These are phyloP conservation scores for Triplophysa bombifrons DNA, from an alignment of 2,797 vertebrate genomes.

Conservation along the genomic window DNA sequence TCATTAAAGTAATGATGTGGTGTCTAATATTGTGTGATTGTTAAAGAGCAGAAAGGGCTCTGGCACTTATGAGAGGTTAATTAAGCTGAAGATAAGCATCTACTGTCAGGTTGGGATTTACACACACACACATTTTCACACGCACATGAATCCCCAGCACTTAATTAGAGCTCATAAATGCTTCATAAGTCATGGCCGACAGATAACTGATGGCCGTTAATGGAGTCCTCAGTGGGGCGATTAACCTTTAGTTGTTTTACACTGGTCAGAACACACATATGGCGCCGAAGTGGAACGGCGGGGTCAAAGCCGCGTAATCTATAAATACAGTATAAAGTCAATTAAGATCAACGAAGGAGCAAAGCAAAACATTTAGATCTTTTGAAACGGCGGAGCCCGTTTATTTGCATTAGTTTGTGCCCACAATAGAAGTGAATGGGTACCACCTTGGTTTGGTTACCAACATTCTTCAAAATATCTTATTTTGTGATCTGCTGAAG, in stretches of 20 bases:
- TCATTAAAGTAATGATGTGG: slow-evolving; percentile 45
- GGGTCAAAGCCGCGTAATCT: slow-evolving; percentile 39
- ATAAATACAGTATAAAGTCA: slow-evolving; percentile 37
- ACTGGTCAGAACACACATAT: slow-evolving; percentile 42
- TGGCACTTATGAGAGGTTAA: slow-evolving; percentile 46
- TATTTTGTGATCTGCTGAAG: no score
- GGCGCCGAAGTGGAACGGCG: neutral
- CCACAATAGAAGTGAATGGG: no score
- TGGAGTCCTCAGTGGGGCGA: slow-evolving; percentile 59
- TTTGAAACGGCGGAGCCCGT: no score
- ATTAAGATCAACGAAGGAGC: slow-evolving; percentile 30
- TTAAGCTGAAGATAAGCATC: slow-evolving; percentile 76
- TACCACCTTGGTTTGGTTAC: no score
- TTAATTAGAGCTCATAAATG: slow-evolving; percentile 78
- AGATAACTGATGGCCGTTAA: slow-evolving; percentile 68
- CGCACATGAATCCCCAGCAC: slow-evolving; percentile 71
- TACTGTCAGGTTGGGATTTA: slow-evolving; percentile 70
- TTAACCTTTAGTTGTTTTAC: slow-evolving; percentile 50
- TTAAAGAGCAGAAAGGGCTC: slow-evolving; percentile 45
- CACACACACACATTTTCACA: slow-evolving; percentile 55
- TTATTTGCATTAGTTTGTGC: no score
- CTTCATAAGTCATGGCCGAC: slow-evolving; percentile 69
- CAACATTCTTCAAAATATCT: no score
- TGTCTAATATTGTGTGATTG: slow-evolving; percentile 43
- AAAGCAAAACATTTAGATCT: neutral